Evolutionary conservation across 2,113 vertebrate species (phyloP).

Genomic region (Callocephalon fimbriatum): DNA sequence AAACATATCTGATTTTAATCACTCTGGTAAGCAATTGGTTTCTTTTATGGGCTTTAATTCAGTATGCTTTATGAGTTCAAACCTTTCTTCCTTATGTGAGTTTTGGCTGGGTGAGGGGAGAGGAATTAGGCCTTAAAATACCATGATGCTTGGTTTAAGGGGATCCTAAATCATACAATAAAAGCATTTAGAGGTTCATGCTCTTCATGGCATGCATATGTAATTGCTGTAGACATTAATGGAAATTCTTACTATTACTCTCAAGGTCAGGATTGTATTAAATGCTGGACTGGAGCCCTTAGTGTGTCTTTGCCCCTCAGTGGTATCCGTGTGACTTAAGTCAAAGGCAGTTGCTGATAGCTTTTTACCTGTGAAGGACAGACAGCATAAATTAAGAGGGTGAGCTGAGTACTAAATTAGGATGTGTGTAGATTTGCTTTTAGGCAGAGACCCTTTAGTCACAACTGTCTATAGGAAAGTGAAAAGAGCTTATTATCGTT

Average conservation of each 20-base stretch:
- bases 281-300: neutral
- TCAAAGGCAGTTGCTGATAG: neutral
- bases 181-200: constrained; percentile 18
- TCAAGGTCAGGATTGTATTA: constrained; percentile 40
- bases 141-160: neutral
- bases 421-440: neutral
- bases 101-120: neutral
- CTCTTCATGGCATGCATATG: neutral
- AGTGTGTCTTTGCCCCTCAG: neutral
- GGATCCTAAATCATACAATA: constrained; percentile 28
- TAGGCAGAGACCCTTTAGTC: neutral
- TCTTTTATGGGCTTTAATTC: constrained; percentile 41
- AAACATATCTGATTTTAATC: constrained; percentile 37
- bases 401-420: neutral
- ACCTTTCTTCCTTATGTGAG: constrained; percentile 17
- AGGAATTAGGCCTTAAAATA: constrained; percentile 49
- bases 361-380: neutral
- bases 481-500: neutral
- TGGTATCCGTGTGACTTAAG: neutral
- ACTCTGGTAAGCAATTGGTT: constrained; percentile 35
- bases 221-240: constrained; percentile 35
- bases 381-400: neutral
- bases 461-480: neutral
- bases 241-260: neutral
- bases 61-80: constrained; percentile 19